Percentiles rank a stretch among this genome's conserved stretches.
phyloP scores from a whole-genome alignment of 2,888 invertebrate genomes.

The Gibbula magus region DNA sequence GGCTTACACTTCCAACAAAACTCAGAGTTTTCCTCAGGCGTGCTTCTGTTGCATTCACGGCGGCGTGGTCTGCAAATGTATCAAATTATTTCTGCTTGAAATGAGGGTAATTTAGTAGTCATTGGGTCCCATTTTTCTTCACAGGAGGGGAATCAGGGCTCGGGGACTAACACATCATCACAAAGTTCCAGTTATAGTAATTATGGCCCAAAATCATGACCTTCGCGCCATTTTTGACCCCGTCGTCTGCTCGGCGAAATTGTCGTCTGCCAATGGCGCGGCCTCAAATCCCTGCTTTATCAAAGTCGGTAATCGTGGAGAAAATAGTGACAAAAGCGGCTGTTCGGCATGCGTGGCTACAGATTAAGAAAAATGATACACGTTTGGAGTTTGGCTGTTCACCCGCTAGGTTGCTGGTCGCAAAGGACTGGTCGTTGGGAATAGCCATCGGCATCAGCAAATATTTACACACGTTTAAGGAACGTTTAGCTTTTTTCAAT shows the following conservation, averaged over 20 bases:
- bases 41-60: background rate
- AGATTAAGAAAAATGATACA: conserved; percentile 21
- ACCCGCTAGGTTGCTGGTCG: background rate
- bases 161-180: conserved; percentile 2
- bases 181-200: conserved; percentile 1
- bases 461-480: conserved; percentile 19
- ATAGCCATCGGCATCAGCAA: conserved; percentile 15
- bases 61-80: conserved; percentile 30
- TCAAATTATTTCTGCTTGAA: conserved; percentile 40
- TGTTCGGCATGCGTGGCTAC: conserved; percentile 8
- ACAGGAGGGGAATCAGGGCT: background rate
- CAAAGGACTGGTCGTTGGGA: background rate
- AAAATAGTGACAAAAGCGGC: conserved; percentile 16
- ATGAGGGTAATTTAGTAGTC: conserved; percentile 38
- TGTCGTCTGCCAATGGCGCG: conserved; percentile 15
- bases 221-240: conserved; percentile 29
- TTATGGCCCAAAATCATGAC: conserved; percentile 26
- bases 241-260: conserved; percentile 12
- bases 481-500: background rate
- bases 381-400: background rate
- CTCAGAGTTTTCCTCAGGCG: background rate
- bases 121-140: conserved; percentile 24
- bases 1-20: background rate
- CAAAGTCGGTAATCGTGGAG: background rate
- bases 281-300: conserved; percentile 9